Evolutionary conservation across 2,113 vertebrate genomes (phyloP), one percentile per base, ranked within the genome.

Genomic region (Rhinogobius similis): DNA sequence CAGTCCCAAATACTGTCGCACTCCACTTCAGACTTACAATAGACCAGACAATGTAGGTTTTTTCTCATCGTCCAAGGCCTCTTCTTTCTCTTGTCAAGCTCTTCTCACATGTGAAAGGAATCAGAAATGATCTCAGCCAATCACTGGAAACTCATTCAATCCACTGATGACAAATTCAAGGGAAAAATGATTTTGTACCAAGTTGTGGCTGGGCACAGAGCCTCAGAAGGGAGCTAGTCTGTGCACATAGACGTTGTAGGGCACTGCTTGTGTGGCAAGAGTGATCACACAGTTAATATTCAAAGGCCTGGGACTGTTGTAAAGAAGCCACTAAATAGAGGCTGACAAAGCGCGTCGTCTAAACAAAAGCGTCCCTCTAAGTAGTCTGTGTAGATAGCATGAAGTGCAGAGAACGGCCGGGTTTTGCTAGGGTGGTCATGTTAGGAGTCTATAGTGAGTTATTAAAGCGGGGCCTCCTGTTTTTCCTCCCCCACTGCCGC

Each of bases 261-360:
- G 52, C 73, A 43, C 92, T 91, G 67, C 89, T 85, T 92, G 91
- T 93, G 92, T 93, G 92, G 91, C 82, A 87, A 86, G 82, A 91
- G 77, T 87, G 90, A 92, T 92, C 89, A 91, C 91, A 91, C 88
- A 83, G 92, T 93, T 92, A 89, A 93, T 92, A 92, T 92, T 93
- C 89, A 93, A 91, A 90, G 85, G 87, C 81, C 84, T 52, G 70
- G 75, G 77, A 73, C 79, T 76, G 86, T 85, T 86, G 81, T 92
- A 91, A 93, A 89, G 88, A 81, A 87, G 79, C 80, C 69, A 78
- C 83, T 90, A 90, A 88, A 92, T 92, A 86, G 89, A 88, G 73
- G 86, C 84, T 88, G 88, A 93, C 92, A 93, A 93, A 92, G 91
- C 87, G 39, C 75, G 24, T 86, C 79, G 66, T 53, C 68, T 82